Evolutionary conservation across 2,797 vertebrate genomes (phyloP), one percentile per base, ranked within the genome.

Genomic region (Galagoides demidoff): DNA sequence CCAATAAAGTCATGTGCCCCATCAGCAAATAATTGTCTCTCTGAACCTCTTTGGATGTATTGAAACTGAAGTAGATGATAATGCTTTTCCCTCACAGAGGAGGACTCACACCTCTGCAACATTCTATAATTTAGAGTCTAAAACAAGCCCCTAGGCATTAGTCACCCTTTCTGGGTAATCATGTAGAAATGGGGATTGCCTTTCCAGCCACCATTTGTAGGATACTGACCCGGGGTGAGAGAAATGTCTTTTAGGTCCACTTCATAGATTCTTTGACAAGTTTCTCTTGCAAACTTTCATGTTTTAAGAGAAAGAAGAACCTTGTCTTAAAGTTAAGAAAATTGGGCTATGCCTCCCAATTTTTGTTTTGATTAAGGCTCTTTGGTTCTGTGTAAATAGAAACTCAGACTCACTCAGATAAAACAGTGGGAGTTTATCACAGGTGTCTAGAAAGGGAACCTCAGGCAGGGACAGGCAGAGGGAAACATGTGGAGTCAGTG

Each of bases 11-110:
- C 94, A 84, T 85, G 87, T 92, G 82, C 74, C 84, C 94, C 91
- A 92, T 96, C 95, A 95, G 97, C 84, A 97, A 96, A 95, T 97
- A 96, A 97, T 96, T 97, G 95, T 88, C 77, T 96, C 91, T 89
- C 89, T 13, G 14, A 90, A 90, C 55, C 63, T 95, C 94, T 95
- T 97, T 94, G 95, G 95, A 96, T 95, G 87, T 93, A 91, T 86
- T 95, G 96, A 95, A 95, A 95, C 77, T 86, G 78, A 95, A 97
- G 92, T 84, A 92, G 94, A 85, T 94, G 91, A 89, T 37, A 94
- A 95, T 95, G 92, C 74, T 81, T 96, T 97, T 95, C 94, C 95
- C 79, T 94, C 87, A 71, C 70, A 88, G 90, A 94, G 31, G 87
- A 81, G 71, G 93, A 88, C 70, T 83, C 45, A 19, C n/a, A 45